phyloP scores from a whole-genome alignment of 1,140 invertebrate genomes.

The Scaptodrosophila lebanonensis region DNA sequence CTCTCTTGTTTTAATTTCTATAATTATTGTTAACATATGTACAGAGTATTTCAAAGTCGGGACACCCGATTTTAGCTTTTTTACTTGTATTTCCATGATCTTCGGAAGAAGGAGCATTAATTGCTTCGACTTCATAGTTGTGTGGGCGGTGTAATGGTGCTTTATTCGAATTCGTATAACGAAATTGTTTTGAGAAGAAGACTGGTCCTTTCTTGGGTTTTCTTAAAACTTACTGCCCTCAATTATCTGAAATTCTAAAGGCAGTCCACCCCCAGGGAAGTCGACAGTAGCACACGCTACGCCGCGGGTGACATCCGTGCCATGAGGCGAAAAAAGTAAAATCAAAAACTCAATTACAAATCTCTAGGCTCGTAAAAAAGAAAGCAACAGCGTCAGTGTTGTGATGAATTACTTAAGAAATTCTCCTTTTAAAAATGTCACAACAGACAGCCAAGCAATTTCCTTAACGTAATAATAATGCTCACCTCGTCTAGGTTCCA shows the following conservation, averaged over 20 bases:
- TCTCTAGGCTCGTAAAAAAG: conserved; percentile 13
- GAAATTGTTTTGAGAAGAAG: too few species aligned
- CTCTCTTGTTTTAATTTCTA: too few species aligned
- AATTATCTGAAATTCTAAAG: conserved; percentile 6
- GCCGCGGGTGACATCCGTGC: conserved; percentile 45
- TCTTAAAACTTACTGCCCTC: too few species aligned
- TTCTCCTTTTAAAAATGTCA: conserved; percentile 56
- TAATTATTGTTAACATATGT: too few species aligned
- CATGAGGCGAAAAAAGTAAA: not conserved
- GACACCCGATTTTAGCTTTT: too few species aligned
- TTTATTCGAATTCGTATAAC: too few species aligned
- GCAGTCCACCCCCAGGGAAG: conserved; percentile 6
- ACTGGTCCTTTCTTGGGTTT: too few species aligned
- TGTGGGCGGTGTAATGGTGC: too few species aligned
- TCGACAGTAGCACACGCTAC: conserved; percentile 62
- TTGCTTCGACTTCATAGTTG: too few species aligned
- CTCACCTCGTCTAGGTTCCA: conserved; percentile 28
- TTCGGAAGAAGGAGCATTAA: too few species aligned
- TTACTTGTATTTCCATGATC: too few species aligned
- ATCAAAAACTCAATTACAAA: conserved; percentile 22
- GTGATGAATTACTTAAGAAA: conserved; percentile 56
- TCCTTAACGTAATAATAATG: conserved; percentile 26
- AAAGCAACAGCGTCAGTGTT: conserved; percentile 44
- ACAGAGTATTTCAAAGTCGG: too few species aligned
- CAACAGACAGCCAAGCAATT: conserved; percentile 35